These are phyloP conservation scores for Octopus bimaculoides DNA, from an alignment of 1,140 invertebrate genomes.

Conservation along the genomic window DNA sequence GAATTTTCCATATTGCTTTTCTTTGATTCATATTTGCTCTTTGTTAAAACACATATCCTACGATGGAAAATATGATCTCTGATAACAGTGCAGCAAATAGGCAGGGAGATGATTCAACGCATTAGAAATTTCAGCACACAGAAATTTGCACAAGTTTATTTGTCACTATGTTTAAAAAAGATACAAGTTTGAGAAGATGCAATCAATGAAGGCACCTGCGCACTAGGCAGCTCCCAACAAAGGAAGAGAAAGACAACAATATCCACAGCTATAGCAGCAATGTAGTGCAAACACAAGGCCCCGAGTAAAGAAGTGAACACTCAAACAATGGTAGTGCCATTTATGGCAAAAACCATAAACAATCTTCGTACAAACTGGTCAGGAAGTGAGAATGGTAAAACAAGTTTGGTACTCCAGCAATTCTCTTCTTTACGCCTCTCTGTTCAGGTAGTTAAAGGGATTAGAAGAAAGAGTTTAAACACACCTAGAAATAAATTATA, in stretches of 20 bases:
- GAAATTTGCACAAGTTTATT: constrained; percentile 11
- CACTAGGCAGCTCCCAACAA: neutral
- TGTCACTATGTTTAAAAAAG: constrained; percentile 5
- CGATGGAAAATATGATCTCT: neutral
- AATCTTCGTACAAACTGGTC: neutral
- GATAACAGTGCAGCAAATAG: neutral
- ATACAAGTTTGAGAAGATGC: constrained; percentile 7
- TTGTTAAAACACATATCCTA: constrained; percentile 1
- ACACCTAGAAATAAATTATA: neutral
- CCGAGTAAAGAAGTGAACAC: constrained; percentile 6
- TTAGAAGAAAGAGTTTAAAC: neutral
- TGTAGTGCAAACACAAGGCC: constrained; percentile 5
- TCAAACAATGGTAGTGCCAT: neutral
- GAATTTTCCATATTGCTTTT: too few relatives aligned
- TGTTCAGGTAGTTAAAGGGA: neutral
- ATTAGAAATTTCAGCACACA: constrained; percentile 4
- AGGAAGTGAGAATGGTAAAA: neutral
- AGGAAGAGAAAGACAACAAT: neutral
- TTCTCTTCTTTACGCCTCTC: constrained; percentile 7
- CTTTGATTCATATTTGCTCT: neutral
- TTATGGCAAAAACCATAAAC: neutral
- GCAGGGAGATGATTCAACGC: neutral
- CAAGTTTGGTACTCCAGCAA: neutral
- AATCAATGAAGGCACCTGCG: neutral
- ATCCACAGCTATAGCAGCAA: constrained; percentile 4